These are phyloP conservation scores for Aleiodes sp. DNA, from an alignment of 1,140 invertebrate species.

Conservation along the genomic window DNA sequence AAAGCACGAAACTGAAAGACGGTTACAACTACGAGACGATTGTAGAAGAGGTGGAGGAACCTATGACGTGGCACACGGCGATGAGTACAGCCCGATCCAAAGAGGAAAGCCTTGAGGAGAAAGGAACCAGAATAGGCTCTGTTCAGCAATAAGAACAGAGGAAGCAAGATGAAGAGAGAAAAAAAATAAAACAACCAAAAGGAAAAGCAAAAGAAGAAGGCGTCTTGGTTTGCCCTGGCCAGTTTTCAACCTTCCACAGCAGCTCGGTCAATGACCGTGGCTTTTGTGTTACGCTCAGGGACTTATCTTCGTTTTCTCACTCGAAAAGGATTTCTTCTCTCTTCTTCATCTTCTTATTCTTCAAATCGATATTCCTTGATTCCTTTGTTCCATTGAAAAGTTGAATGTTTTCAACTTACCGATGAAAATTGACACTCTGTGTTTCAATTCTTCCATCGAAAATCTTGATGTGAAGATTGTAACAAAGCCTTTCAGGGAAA, in stretches of 20 bases:
- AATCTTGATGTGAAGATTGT: too few relatives aligned
- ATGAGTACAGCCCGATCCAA: neutral
- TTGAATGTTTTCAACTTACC: neutral
- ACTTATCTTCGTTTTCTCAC: constrained; percentile 14
- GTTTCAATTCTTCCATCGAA: neutral
- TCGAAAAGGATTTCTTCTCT: constrained; percentile 17
- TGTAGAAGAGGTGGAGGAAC: neutral
- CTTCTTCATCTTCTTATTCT: neutral
- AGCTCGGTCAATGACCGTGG: constrained; percentile 48
- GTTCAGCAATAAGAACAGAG: neutral
- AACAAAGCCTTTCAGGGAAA: neutral
- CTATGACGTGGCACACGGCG: neutral
- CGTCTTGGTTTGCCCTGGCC: constrained; percentile 3
- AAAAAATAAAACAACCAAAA: too few relatives aligned
- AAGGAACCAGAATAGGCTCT: constrained; percentile 43
- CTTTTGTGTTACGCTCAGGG: constrained; percentile 41
- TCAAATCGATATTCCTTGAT: neutral
- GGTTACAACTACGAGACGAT: neutral
- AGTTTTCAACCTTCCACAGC: constrained; percentile 34
- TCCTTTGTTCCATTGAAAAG: neutral
- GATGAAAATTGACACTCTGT: neutral
- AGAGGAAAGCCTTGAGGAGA: constrained; percentile 40
- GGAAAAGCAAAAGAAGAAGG: too few relatives aligned
- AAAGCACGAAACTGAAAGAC: neutral
- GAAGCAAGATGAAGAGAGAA: neutral